phyloP scores from a whole-genome alignment of 2,888 invertebrate genomes.

The Penaeus monodon region DNA sequence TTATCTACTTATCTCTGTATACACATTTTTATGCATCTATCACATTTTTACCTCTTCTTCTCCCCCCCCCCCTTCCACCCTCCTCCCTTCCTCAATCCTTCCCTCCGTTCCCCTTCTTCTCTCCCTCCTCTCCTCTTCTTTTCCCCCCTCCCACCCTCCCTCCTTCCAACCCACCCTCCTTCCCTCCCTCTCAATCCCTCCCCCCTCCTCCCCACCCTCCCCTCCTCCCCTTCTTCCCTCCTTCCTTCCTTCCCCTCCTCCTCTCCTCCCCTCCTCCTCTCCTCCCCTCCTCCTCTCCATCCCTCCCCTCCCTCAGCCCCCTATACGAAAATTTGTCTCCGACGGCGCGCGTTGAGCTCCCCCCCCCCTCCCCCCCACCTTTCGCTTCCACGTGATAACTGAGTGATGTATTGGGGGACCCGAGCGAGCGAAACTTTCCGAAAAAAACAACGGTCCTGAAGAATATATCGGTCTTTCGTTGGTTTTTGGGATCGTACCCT shows the following conservation, averaged over 20 bases:
- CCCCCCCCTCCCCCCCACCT: background rate
- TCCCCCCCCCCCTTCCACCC: no score
- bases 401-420: constrained; percentile 24
- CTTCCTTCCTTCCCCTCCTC: background rate
- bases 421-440: constrained; percentile 12
- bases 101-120: background rate
- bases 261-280: background rate
- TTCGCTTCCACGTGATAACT: background rate
- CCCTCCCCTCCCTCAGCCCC: background rate
- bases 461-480: background rate
- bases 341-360: background rate
- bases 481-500: background rate
- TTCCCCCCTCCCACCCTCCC: background rate
- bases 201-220: no score
- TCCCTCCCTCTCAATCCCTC: background rate
- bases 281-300: background rate
- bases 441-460: background rate
- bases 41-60: no score
- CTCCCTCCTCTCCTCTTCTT: background rate
- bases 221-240: background rate
- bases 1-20: no score
- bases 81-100: background rate
- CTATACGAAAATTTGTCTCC: constrained; percentile 27
- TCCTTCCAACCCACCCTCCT: background rate
- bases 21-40: no score